Conservation (phyloP, 2,113 vertebrate genomes). For the Gallinago undulata region DNA sequence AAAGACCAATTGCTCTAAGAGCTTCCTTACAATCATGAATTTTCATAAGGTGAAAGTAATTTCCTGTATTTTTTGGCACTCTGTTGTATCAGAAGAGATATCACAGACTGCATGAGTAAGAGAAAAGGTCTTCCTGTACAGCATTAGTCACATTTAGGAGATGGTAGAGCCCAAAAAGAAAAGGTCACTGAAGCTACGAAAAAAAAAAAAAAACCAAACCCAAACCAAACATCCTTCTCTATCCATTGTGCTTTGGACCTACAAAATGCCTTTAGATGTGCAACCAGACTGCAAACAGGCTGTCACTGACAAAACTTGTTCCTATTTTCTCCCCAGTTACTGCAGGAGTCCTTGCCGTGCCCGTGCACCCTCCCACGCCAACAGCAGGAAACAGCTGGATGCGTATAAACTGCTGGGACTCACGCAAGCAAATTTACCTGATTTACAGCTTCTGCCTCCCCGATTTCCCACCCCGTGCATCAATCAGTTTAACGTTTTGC, state of each 20-base stretch:
- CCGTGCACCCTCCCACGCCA: neutral
- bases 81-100: conserved; percentile 31
- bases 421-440: neutral
- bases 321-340: neutral
- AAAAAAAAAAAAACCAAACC: neutral
- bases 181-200: neutral
- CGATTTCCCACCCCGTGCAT: neutral
- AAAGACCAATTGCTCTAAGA: neutral
- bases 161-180: neutral
- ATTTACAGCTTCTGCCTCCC: neutral
- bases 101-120: neutral
- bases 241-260: neutral
- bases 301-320: neutral
- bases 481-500: neutral
- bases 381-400: conserved; percentile 14
- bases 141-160: conserved; percentile 29
- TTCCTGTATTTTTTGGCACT: conserved; percentile 64
- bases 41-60: conserved; percentile 71
- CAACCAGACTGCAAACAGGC: neutral
- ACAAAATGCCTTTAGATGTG: neutral
- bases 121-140: conserved; percentile 45
- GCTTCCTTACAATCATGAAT: conserved; percentile 66
- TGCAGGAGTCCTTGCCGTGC: neutral
- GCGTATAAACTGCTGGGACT: neutral
- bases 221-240: neutral